phyloP scores from a whole-genome alignment of 2,113 vertebrate genomes.

The Pelodiscus sinensis region DNA sequence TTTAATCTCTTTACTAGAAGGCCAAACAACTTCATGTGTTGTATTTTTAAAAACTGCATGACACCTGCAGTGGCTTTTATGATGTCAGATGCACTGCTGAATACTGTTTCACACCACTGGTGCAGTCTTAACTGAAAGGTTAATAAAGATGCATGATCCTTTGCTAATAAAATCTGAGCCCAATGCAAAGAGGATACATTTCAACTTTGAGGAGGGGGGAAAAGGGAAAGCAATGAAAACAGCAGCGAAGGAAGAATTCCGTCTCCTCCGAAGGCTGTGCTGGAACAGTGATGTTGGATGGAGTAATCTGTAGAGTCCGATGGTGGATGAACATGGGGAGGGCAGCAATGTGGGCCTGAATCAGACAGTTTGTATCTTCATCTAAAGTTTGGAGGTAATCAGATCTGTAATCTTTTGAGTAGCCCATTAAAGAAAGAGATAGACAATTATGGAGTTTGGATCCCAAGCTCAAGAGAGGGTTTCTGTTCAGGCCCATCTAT shows the following conservation, averaged over 20 bases:
- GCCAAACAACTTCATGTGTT: neutral
- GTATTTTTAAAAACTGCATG: slow-evolving; percentile 7
- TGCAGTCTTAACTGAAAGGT: slow-evolving; percentile 26
- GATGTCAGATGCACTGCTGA: neutral
- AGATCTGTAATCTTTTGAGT: neutral
- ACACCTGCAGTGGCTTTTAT: slow-evolving; percentile 34
- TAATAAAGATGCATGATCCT: slow-evolving; percentile 44
- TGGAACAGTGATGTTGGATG: neutral
- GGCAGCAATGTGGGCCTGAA: neutral
- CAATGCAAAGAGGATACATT: neutral
- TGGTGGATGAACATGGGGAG: neutral
- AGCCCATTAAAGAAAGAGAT: neutral
- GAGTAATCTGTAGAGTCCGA: neutral
- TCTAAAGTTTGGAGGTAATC: neutral
- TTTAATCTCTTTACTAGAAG: slow-evolving; percentile 30
- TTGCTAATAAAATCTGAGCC: slow-evolving; percentile 15
- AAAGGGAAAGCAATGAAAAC: fast-evolving
- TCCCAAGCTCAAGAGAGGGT: neutral
- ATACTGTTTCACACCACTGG: slow-evolving; percentile 12
- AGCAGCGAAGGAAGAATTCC: neutral
- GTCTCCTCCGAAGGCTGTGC: neutral
- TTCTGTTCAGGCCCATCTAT: neutral
- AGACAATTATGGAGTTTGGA: neutral
- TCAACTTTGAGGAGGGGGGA: slow-evolving; percentile 1
- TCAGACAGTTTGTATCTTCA: neutral